phyloP scores from a whole-genome alignment of 2,797 vertebrate species.

The Loriculus beryllinus region DNA sequence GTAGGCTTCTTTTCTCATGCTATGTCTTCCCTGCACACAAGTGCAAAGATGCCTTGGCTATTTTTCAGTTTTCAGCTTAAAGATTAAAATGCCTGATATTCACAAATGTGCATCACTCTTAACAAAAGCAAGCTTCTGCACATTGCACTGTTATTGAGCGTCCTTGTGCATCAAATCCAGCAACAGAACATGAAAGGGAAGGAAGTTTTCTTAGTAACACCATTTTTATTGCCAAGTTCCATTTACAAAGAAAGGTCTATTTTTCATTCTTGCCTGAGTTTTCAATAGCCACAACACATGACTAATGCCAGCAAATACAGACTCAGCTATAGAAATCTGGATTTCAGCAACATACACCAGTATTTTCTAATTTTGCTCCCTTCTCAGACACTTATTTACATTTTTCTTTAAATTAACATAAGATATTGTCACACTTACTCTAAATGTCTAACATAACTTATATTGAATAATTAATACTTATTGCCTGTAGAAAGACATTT shows the following conservation, averaged over 20 bases:
- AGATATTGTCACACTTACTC: not conserved
- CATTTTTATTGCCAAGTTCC: conserved; percentile 74
- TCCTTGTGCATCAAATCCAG: not conserved
- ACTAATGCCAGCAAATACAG: conserved; percentile 30
- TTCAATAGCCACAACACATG: not conserved
- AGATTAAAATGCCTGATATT: not conserved
- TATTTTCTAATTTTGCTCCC: not conserved
- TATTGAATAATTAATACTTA: conserved; percentile 42
- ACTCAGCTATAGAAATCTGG: conserved; percentile 25
- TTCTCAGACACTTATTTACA: conserved; percentile 2
- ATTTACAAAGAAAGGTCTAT: conserved; percentile 64
- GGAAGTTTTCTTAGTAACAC: conserved; percentile 30
- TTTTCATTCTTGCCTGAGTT: conserved; percentile 42
- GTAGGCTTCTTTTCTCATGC: not conserved
- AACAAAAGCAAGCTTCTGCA: not conserved
- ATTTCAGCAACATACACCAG: not conserved
- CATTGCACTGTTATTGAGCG: not conserved
- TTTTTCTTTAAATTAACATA: conserved; percentile 34
- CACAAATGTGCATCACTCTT: not conserved
- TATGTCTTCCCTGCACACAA: not conserved
- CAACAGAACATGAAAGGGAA: not conserved
- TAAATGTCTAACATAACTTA: conserved; percentile 17
- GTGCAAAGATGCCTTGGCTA: not conserved
- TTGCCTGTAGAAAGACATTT: conserved; percentile 41
- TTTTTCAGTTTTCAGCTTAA: not conserved